Evolutionary conservation across 2,797 vertebrate species (phyloP).

Genomic region (Girardinus metallicus): DNA sequence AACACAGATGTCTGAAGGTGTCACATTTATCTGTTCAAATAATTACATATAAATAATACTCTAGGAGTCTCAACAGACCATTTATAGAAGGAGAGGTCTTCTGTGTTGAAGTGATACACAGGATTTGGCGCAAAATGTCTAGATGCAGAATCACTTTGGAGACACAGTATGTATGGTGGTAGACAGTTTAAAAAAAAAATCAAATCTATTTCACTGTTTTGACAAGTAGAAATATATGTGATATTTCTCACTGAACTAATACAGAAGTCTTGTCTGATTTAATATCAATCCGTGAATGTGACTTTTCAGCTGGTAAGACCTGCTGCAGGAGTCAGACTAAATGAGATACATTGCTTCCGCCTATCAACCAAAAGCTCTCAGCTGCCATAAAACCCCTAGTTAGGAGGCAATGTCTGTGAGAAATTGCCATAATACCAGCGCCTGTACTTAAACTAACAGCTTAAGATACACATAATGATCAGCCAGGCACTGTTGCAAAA

Average conservation of each 20-base stretch:
- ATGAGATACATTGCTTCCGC: slow-evolving; percentile 36
- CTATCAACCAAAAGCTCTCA: slow-evolving; percentile 69
- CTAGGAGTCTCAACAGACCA: background rate
- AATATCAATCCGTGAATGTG: background rate
- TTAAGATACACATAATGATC: slow-evolving; percentile 55
- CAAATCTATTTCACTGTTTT: background rate
- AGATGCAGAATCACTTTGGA: background rate
- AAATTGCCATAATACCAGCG: slow-evolving; percentile 63
- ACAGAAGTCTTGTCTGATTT: background rate
- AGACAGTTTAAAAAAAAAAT: background rate
- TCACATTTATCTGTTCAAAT: background rate
- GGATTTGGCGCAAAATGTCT: background rate
- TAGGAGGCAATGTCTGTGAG: slow-evolving; percentile 62
- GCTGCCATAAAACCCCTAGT: slow-evolving; percentile 61
- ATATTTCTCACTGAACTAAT: background rate
- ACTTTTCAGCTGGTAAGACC: slow-evolving; percentile 6
- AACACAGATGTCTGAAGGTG: background rate
- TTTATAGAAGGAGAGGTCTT: background rate
- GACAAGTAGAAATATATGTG: background rate
- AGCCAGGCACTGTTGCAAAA: slow-evolving; percentile 36
- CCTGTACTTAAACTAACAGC: slow-evolving; percentile 57
- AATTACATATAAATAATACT: background rate
- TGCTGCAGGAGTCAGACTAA: slow-evolving; percentile 23
- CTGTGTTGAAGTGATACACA: background rate
- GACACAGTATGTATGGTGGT: background rate